phyloP scores from a whole-genome alignment of 2,113 vertebrate species.

The Cyprinodon variegatus region DNA sequence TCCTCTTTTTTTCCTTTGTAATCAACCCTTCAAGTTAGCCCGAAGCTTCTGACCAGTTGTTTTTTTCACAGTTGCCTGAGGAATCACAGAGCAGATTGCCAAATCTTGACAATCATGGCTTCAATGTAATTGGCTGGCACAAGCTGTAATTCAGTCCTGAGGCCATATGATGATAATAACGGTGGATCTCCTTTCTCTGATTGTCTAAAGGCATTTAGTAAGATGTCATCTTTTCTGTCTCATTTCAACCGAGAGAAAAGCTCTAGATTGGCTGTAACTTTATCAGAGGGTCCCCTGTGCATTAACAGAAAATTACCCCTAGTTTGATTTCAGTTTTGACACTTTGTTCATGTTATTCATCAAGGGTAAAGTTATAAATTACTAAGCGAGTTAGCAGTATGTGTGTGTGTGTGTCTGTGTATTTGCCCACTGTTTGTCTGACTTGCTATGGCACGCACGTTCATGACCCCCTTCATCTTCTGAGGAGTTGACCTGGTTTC shows the following conservation, averaged over 20 bases:
- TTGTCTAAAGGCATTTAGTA: constrained; percentile 47
- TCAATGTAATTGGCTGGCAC: constrained; percentile 60
- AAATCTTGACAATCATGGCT: constrained; percentile 52
- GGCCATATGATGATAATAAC: constrained; percentile 54
- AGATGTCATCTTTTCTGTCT: constrained; percentile 26
- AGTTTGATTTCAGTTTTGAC: constrained; percentile 41
- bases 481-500: constrained; percentile 65
- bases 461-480: constrained; percentile 52
- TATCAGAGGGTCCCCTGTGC: constrained; percentile 23
- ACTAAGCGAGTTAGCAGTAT: constrained; percentile 3
- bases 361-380: constrained; percentile 20
- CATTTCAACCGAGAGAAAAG: constrained; percentile 22
- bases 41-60: constrained; percentile 46
- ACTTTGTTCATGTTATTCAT: constrained; percentile 29
- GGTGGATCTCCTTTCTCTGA: constrained; percentile 44
- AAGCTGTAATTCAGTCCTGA: constrained; percentile 48
- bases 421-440: constrained; percentile 4
- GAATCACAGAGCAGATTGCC: constrained; percentile 43
- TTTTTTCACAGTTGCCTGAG: constrained; percentile 49
- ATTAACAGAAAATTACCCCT: constrained; percentile 34
- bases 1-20: background rate
- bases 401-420: background rate
- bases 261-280: background rate
- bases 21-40: constrained; percentile 30
- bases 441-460: constrained; percentile 7